Conservation (phyloP, 2,888 invertebrate genomes). For the Cataglyphis altisquamis region DNA sequence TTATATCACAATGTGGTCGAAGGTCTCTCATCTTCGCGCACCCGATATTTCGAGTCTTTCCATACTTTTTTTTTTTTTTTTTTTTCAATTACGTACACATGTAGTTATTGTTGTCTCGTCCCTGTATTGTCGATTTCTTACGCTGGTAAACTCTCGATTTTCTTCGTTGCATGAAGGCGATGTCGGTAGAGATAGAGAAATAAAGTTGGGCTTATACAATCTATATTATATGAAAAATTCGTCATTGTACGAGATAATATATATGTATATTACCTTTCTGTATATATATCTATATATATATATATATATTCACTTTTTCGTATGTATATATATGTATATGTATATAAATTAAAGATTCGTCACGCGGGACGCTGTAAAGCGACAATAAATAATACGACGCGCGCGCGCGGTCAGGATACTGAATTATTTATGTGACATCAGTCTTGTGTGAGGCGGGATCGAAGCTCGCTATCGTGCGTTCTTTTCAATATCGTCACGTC, state of each 20-base stretch:
- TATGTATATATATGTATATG: constrained; percentile 63
- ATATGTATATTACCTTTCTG: constrained; percentile 66
- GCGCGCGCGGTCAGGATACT: constrained; percentile 63
- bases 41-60: constrained; percentile 50
- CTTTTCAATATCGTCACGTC: constrained; percentile 63
- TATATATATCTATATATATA: constrained; percentile 29
- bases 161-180: constrained; percentile 85
- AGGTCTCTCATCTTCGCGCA: constrained; percentile 57
- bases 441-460: constrained; percentile 76
- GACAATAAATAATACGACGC: constrained; percentile 79
- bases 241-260: constrained; percentile 65
- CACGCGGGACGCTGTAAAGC: constrained; percentile 66
- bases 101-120: constrained; percentile 86
- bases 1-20: constrained; percentile 84
- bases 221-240: constrained; percentile 66
- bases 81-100: constrained; percentile 79
- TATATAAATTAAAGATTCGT: constrained; percentile 75
- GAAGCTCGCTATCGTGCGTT: constrained; percentile 70
- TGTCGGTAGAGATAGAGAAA: constrained; percentile 85
- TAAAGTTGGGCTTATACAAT: constrained; percentile 76
- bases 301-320: constrained; percentile 46
- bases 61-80: constrained; percentile 40
- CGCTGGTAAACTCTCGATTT: constrained; percentile 75
- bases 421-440: constrained; percentile 76
- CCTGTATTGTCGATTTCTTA: constrained; percentile 86